Evolutionary conservation across 2,113 vertebrate genomes (phyloP).

Genomic region (Sylvicapra grimmia): DNA sequence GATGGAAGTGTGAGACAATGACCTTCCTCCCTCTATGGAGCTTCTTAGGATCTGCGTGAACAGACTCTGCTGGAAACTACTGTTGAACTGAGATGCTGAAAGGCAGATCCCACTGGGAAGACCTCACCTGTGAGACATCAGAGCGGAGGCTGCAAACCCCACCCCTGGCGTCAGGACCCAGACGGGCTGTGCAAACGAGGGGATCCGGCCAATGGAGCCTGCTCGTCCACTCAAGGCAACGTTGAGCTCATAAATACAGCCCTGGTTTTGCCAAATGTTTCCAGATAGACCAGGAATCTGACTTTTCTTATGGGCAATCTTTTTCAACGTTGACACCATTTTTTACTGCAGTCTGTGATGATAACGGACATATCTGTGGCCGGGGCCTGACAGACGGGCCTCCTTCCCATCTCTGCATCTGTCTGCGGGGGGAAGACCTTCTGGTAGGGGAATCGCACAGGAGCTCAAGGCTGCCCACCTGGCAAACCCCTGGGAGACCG

Average conservation of each 20-base stretch:
- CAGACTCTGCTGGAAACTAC: not conserved
- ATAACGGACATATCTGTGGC: not conserved
- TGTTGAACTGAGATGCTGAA: not conserved
- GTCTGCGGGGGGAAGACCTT: not conserved
- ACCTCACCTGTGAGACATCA: not conserved
- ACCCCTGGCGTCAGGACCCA: not conserved
- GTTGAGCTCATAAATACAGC: not conserved
- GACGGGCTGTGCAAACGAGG: not conserved
- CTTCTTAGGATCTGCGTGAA: not conserved
- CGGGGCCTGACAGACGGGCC: not conserved
- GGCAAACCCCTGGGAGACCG: fast-evolving
- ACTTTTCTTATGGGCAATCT: not conserved
- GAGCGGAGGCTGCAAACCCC: not conserved
- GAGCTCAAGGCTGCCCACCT: not conserved
- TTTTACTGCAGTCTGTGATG: not conserved
- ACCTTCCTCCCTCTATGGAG: not conserved
- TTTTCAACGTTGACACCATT: not conserved
- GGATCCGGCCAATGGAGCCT: fast-evolving
- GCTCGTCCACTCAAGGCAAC: not conserved
- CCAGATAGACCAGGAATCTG: not conserved
- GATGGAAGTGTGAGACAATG: not conserved
- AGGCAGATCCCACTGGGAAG: not conserved
- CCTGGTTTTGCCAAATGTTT: not conserved
- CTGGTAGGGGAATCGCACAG: not conserved
- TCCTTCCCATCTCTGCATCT: not conserved